Evolutionary conservation across 2,113 vertebrate species (phyloP), one percentile per base, ranked within the genome.

Genomic region (Struthio camelus): DNA sequence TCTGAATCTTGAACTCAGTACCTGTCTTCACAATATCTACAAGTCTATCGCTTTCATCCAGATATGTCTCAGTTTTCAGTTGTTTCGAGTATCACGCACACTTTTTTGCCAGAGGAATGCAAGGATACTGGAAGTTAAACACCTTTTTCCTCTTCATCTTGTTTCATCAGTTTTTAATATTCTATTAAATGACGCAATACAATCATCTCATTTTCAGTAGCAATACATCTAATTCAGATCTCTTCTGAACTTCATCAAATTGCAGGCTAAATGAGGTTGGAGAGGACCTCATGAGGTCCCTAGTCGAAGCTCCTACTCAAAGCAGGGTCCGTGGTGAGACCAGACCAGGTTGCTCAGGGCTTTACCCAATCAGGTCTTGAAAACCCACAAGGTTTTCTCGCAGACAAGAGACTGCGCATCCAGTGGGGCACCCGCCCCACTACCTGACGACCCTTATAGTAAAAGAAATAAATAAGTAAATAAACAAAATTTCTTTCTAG

Each of bases 361-460:
- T 89, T 89, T 64, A 84, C 22, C 18, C 13, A 65, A 3, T 14
- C 23, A 12, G 14, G 9, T 79, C 40, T 90, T 72, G 40, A 40
- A 90, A 36, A n/a, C 0, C 1, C 3, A 6, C 17, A 23, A 17
- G 14, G 36, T 50, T 15, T 48, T 48, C 46, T 48, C 19, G 46
- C 46, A 48, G 46, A 19, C 18, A 48, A 13, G 15, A 76, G 58
- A 48, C 42, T 82, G 48, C 42, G 12, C 20, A 38, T n/a, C n/a
- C n/a, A n/a, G n/a, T n/a, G n/a, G n/a, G 30, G 34, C 25, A 96
- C 14, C 19, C 4, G 0, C 64, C 11, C n/a, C 19, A 65, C 25
- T 34, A 16, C 27, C 23, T 0, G 1, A 4, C 46, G 75, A 6
- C 58, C 53, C 30, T 53, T 30, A 44, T 2, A 2, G 34, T 3